These are phyloP conservation scores for Diplodus puntazzo DNA, from an alignment of 2,797 vertebrate species.

Conservation along the genomic window DNA sequence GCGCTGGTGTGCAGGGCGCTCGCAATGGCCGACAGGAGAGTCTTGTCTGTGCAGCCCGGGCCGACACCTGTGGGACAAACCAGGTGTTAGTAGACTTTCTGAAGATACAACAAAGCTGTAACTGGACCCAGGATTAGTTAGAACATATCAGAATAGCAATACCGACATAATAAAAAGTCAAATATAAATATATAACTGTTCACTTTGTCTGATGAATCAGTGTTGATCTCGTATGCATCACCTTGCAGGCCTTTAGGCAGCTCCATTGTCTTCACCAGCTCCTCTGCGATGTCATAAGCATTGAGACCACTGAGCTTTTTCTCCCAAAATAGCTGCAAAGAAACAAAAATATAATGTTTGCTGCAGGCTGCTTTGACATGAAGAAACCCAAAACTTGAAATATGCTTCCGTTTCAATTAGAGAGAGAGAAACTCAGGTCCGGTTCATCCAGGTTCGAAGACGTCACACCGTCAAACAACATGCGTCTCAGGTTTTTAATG, in stretches of 20 bases:
- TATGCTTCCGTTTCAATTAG: not conserved
- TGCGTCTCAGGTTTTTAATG: not conserved
- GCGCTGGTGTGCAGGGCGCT: conserved; percentile 97
- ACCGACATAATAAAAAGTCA: not conserved
- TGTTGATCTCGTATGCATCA: conserved; percentile 60
- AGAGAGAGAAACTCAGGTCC: not conserved
- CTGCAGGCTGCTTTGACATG: conserved; percentile 1
- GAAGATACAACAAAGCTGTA: not conserved
- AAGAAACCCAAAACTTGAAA: not conserved
- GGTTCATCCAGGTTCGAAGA: conserved; percentile 12
- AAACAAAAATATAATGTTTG: conserved; percentile 20
- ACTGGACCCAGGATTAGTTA: not conserved
- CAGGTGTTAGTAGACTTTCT: not conserved
- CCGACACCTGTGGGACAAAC: conserved; percentile 89
- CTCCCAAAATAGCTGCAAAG: conserved; percentile 96
- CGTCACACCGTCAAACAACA: conserved; percentile 8
- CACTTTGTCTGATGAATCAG: not conserved
- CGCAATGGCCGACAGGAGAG: conserved; percentile 95
- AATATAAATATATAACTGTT: not conserved
- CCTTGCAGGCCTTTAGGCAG: conserved; percentile 98
- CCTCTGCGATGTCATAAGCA: conserved; percentile 98
- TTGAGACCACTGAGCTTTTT: conserved; percentile 97
- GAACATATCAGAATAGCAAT: too few relatives aligned
- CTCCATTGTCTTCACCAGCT: conserved; percentile 98
- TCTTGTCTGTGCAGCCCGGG: conserved; percentile 97